Evolutionary conservation across 1,140 invertebrate species (phyloP), one percentile per base, ranked within the genome.

Genomic region (Diabrotica undecimpunctata): DNA sequence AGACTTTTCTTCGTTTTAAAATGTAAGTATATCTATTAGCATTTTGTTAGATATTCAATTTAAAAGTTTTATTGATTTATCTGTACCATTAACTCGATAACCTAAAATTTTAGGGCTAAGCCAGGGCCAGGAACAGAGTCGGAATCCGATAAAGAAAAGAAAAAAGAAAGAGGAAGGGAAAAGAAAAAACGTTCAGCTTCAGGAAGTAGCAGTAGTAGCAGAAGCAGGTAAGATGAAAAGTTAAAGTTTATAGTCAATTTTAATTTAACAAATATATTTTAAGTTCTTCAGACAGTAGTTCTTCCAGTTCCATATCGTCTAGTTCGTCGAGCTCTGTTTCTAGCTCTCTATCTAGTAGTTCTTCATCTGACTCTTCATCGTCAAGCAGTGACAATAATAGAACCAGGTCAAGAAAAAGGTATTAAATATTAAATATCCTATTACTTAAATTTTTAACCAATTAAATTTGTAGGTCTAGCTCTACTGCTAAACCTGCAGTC

Each of bases 261-360:
- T 25, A 4, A 46, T 46, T 46, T 46, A 46, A 46, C 41, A 46
- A 46, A 46, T 10, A 46, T 70, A 36, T 71, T 78, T 75, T 69
- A 69, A 91, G 89, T 79, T 91, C 90, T 12, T 91, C 90, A 6
- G 87, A 89, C 11, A 91, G 89, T 72, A 92, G 87, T 71, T 89
- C 78, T 35, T 85, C 84, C 5, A 85, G 83, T 41, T 85, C 84
- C 0, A 83, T 82, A 65, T 84, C 81, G 53, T 83, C 83, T 10
- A 82, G 82, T 39, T 84, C 82, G 66, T 90, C 88, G 0, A 84
- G 88, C 70, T 90, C 89, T 0, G 88, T 86, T 50, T 90, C 89
- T 0, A 85, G 85, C 51, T 92, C 90, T 0, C 88, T 88, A 53
- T 93, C 89, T 1, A 89, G 86, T 66, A 90, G 87, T 73, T 88